Evolutionary conservation across 2,113 vertebrate genomes (phyloP).

Genomic region (Chaetodon auriga): DNA sequence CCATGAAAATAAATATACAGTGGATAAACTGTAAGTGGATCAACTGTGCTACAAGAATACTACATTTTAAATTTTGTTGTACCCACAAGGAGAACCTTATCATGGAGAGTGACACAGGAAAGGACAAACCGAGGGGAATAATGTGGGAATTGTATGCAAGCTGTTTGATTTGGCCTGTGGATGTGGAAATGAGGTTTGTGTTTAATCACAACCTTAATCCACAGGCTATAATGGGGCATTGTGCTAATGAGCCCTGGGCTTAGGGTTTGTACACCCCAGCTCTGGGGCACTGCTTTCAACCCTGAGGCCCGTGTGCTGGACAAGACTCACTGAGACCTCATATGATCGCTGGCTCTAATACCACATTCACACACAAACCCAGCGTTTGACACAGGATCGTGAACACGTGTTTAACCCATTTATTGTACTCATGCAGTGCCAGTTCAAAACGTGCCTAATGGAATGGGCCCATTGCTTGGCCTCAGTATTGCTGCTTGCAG

Average conservation of each 20-base stretch:
- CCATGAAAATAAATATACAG: slow-evolving; percentile 5
- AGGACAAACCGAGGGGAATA: slow-evolving; percentile 20
- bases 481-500: too few relatives aligned
- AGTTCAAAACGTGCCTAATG: too few relatives aligned
- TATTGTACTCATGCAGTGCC: background rate
- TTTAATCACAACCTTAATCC: slow-evolving; percentile 68
- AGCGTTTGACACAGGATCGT: background rate
- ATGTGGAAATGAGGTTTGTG: slow-evolving; percentile 57
- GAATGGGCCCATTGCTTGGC: too few relatives aligned
- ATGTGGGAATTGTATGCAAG: slow-evolving; percentile 30
- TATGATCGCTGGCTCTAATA: background rate
- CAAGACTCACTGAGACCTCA: slow-evolving; percentile 10
- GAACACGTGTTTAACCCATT: background rate
- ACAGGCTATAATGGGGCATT: slow-evolving; percentile 55
- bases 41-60: background rate
- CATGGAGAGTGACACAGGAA: background rate
- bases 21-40: background rate
- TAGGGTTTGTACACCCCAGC: slow-evolving; percentile 42
- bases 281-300: slow-evolving; percentile 29
- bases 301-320: background rate
- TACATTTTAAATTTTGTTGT: background rate
- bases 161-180: slow-evolving; percentile 57
- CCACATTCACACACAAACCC: background rate
- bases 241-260: slow-evolving; percentile 66
- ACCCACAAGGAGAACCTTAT: background rate